Conservation (phyloP, 2,797 vertebrate species). For the Phrynocephalus guinanensis region DNA sequence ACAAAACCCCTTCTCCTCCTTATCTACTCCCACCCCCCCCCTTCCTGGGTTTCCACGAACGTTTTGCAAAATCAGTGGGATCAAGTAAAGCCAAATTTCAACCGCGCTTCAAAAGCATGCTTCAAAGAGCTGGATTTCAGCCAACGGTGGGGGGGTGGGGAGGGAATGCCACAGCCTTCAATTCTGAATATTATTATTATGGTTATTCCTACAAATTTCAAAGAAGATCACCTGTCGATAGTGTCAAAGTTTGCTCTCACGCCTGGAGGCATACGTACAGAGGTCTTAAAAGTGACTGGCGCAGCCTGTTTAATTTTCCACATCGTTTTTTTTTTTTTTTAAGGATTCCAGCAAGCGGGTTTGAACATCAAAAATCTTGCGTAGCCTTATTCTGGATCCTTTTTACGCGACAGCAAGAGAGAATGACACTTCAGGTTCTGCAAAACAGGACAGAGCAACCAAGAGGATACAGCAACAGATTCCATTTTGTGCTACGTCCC, state of each 20-base stretch:
- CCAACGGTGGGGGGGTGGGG: not conserved
- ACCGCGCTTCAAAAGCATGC: conserved; percentile 68
- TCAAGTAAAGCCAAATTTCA: conserved; percentile 80
- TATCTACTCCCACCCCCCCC: conserved; percentile 51
- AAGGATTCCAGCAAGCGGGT: not conserved
- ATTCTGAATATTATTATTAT: not conserved
- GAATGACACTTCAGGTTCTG: not conserved
- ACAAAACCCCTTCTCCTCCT: not conserved
- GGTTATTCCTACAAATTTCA: not conserved
- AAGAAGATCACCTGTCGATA: not conserved
- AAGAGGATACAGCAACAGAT: too few relatives aligned
- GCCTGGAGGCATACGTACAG: not conserved
- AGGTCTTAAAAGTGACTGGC: not conserved
- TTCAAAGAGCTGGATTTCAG: conserved; percentile 71
- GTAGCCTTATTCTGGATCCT: not conserved
- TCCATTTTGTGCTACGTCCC: too few relatives aligned
- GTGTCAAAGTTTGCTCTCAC: not conserved
- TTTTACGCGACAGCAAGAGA: not conserved
- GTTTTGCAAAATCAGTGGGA: conserved; percentile 75
- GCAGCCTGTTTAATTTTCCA: not conserved
- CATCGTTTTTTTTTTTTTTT: not conserved
- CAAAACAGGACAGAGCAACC: too few relatives aligned
- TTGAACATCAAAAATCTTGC: not conserved
- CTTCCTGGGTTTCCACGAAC: conserved; percentile 71
- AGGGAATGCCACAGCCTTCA: conserved; percentile 25